A percentile compares a stretch with the other conserved stretches of the same genome.
These are phyloP conservation scores for Hydroisotoma schaefferi DNA, from an alignment of 2,888 invertebrate species.

Conservation along the genomic window DNA sequence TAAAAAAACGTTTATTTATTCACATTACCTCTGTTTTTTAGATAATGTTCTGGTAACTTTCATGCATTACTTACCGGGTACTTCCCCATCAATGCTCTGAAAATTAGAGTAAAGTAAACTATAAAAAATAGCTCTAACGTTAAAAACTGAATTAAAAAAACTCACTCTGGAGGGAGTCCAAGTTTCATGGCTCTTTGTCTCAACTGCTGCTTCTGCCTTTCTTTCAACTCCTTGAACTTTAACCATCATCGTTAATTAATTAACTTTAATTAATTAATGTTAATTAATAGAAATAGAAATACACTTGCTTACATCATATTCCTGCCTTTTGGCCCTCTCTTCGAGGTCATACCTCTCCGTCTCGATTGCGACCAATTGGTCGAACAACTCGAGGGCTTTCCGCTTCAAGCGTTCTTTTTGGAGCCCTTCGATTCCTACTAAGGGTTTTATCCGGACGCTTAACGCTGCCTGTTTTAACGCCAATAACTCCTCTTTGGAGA, in stretches of 20 bases:
- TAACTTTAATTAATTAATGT: too few species aligned
- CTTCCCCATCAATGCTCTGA: slow-evolving; percentile 23
- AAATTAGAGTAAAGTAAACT: slow-evolving; percentile 3
- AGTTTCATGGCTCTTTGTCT: slow-evolving; percentile 28
- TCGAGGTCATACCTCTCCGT: slow-evolving; percentile 32
- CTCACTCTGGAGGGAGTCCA: slow-evolving; percentile 31
- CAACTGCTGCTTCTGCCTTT: slow-evolving; percentile 31
- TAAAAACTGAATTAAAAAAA: slow-evolving; percentile 2
- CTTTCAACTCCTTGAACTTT: slow-evolving; percentile 29
- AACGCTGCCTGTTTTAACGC: slow-evolving; percentile 24
- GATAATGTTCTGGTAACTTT: background rate
- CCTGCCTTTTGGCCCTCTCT: slow-evolving; percentile 22
- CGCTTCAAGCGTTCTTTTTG: slow-evolving; percentile 27
- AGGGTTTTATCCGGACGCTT: slow-evolving; percentile 25
- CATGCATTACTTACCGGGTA: slow-evolving; percentile 21
- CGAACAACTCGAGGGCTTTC: slow-evolving; percentile 23
- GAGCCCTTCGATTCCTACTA: slow-evolving; percentile 25
- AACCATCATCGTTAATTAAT: slow-evolving; percentile 6
- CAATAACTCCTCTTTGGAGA: slow-evolving; percentile 19
- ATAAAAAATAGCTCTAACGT: background rate
- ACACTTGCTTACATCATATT: slow-evolving; percentile 32
- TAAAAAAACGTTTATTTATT: background rate
- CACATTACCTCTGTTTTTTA: background rate
- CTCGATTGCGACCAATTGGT: slow-evolving; percentile 22
- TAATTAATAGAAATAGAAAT: too few species aligned